A percentile compares a stretch with the other conserved stretches of the same genome.
Evolutionary conservation across 2,888 invertebrate species (phyloP).

Genomic region (Lochmaea capreae): DNA sequence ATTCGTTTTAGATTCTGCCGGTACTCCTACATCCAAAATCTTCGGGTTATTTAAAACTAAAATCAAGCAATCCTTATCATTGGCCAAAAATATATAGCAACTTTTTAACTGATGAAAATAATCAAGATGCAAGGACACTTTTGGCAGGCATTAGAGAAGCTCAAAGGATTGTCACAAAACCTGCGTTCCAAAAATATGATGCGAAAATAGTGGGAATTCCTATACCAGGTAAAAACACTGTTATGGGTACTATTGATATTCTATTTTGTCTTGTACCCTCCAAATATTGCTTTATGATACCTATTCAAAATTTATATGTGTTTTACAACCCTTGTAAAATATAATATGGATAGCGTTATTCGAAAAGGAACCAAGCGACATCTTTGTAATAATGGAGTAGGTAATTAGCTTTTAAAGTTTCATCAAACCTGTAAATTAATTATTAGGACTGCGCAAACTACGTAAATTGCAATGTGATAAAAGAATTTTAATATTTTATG

Average conservation of each 20-base stretch:
- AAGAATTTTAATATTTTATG: no score
- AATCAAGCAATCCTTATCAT: slow-evolving; percentile 76
- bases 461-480: no score
- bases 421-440: no score
- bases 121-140: slow-evolving; percentile 64
- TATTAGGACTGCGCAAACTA: no score
- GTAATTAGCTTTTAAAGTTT: no score
- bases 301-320: neutral
- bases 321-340: no score
- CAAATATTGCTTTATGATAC: neutral
- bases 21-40: slow-evolving; percentile 80
- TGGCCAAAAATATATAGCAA: slow-evolving; percentile 83
- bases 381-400: no score
- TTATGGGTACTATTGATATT: neutral
- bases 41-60: slow-evolving; percentile 75
- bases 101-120: slow-evolving; percentile 77
- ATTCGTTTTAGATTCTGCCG: slow-evolving; percentile 68
- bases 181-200: slow-evolving; percentile 64
- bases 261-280: no score
- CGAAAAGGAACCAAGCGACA: no score
- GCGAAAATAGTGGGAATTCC: slow-evolving; percentile 44
- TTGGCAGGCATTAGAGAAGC: slow-evolving; percentile 66
- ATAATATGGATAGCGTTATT: no score
- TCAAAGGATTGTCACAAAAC: slow-evolving; percentile 66
- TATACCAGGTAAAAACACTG: slow-evolving; percentile 46